phyloP scores from a whole-genome alignment of 2,888 invertebrate genomes.

The Hyposoter dolosus region DNA sequence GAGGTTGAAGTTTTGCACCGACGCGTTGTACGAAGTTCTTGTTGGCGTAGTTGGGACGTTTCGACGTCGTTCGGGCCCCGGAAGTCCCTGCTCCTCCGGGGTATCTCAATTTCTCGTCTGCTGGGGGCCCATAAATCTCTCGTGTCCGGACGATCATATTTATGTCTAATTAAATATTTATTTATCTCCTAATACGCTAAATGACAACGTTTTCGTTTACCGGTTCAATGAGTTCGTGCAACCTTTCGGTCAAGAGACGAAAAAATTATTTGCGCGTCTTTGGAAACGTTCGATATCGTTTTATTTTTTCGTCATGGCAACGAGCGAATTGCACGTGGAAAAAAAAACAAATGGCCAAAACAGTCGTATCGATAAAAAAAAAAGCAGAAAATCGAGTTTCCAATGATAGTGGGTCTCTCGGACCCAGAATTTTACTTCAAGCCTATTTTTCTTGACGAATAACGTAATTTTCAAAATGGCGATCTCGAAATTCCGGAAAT shows the following conservation, averaged over 20 bases:
- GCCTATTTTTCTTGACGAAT: too few relatives aligned
- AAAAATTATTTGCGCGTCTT: constrained; percentile 7
- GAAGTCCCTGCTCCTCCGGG: constrained; percentile 57
- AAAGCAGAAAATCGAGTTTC: too few relatives aligned
- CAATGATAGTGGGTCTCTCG: too few relatives aligned
- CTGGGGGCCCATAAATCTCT: constrained; percentile 42
- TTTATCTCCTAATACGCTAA: neutral
- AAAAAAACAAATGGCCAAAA: constrained; percentile 28
- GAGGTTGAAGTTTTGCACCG: constrained; percentile 75
- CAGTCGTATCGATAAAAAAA: too few relatives aligned
- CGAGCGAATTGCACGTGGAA: neutral
- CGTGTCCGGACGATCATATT: constrained; percentile 47
- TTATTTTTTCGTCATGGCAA: constrained; percentile 66
- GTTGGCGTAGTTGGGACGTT: constrained; percentile 55
- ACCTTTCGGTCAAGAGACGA: constrained; percentile 15
- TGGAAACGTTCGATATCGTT: constrained; percentile 16
- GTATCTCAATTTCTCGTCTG: constrained; percentile 56
- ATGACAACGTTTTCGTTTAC: constrained; percentile 26
- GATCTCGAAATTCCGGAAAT: too few relatives aligned
- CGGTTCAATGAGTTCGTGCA: constrained; percentile 21
- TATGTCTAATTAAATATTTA: constrained; percentile 29
- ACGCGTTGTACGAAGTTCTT: constrained; percentile 72
- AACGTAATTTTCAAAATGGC: too few relatives aligned
- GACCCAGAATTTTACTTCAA: too few relatives aligned
- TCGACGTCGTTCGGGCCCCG: constrained; percentile 49